A percentile compares a stretch with the other conserved stretches of the same genome.
Evolutionary conservation across 2,113 vertebrate genomes (phyloP).

Genomic region (Microcebus lehilahytsara): DNA sequence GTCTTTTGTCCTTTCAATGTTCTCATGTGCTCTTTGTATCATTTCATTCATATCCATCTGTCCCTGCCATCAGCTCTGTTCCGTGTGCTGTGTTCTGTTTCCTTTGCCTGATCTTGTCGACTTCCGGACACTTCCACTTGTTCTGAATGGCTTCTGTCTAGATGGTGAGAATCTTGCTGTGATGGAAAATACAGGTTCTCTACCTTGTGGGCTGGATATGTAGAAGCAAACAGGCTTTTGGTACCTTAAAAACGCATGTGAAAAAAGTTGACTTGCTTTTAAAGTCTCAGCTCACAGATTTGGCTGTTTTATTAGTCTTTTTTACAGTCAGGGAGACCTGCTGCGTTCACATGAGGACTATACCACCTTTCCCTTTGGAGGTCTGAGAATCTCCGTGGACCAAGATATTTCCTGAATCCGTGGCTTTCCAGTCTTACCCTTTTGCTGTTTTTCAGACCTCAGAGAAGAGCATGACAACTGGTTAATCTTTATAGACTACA

Average conservation of each 20-base stretch:
- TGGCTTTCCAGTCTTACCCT: not conserved
- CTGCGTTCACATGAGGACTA: not conserved
- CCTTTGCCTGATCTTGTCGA: not conserved
- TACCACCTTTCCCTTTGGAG: not conserved
- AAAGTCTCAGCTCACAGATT: not conserved
- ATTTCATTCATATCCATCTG: not conserved
- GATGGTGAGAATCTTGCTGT: not conserved
- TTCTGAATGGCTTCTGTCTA: not conserved
- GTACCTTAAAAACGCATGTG: not conserved
- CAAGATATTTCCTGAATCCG: not conserved
- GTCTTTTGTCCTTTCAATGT: not conserved
- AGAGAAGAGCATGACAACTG: too few species aligned
- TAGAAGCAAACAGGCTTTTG: not conserved
- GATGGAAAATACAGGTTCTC: not conserved
- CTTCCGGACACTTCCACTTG: not conserved
- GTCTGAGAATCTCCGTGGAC: not conserved
- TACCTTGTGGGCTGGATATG: not conserved
- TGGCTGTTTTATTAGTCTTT: not conserved
- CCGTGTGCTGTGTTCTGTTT: too few species aligned
- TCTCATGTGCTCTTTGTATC: not conserved
- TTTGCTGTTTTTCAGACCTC: not conserved
- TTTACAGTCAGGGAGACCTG: not conserved
- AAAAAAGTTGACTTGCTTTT: not conserved
- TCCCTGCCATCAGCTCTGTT: not conserved
- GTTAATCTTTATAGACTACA: not conserved